Conservation (phyloP, 2,888 invertebrate species). For the Dromius quadrimaculatus region DNA sequence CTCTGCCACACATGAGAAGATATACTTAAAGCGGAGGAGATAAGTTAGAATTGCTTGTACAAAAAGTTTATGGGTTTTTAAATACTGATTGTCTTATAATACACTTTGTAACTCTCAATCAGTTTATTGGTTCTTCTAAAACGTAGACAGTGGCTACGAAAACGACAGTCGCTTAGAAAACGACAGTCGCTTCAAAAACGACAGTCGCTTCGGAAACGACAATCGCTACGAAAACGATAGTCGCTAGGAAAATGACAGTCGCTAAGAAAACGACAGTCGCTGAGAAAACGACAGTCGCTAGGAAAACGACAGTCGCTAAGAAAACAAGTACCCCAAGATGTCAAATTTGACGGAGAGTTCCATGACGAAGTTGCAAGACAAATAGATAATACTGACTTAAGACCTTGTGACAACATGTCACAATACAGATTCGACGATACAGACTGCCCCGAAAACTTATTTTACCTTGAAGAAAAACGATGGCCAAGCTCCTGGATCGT, state of each 20-base stretch:
- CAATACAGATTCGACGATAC: not conserved
- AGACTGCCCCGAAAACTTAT: not conserved
- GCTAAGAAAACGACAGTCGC: no score
- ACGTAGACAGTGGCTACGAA: no score
- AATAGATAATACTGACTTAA: not conserved
- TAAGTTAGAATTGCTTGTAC: not conserved
- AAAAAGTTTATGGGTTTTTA: conserved; percentile 16
- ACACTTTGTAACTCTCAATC: no score
- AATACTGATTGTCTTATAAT: no score
- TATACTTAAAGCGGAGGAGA: conserved; percentile 15
- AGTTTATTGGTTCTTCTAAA: no score
- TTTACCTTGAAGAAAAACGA: not conserved
- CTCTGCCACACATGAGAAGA: conserved; percentile 19
- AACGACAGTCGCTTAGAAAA: no score
- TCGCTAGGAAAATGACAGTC: no score
- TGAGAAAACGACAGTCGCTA: no score
- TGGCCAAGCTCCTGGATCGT: not conserved
- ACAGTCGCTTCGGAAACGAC: no score
- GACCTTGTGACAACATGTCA: not conserved
- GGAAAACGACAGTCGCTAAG: no score
- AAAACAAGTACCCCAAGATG: not conserved
- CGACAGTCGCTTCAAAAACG: no score
- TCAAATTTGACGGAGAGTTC: not conserved
- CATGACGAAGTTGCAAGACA: not conserved
- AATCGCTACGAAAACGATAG: no score